phyloP scores from a whole-genome alignment of 2,113 vertebrate species.

The Heloderma charlesbogerti region DNA sequence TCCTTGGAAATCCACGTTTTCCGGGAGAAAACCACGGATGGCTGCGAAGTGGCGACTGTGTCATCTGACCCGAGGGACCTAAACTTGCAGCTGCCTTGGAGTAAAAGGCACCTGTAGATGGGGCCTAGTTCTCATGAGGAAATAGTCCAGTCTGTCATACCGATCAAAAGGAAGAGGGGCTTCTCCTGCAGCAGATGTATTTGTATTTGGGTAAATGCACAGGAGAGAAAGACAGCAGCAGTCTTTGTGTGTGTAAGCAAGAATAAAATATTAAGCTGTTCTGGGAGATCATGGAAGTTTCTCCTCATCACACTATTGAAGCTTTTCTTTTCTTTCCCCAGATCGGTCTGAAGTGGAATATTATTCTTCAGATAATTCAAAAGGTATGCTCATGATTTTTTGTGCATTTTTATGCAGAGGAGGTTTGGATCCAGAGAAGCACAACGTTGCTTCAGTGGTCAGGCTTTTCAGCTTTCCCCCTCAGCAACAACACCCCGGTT shows the following conservation, averaged over 20 bases:
- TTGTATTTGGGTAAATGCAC: background rate
- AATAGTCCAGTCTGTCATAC: background rate
- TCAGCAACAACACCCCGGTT: background rate
- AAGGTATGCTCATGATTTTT: conserved; percentile 79
- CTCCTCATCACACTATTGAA: conserved; percentile 44
- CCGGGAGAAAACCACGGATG: no score
- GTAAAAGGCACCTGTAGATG: no score
- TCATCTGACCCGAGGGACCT: no score
- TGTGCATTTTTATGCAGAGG: conserved; percentile 1
- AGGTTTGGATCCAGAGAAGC: conserved; percentile 16
- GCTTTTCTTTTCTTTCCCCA: conserved; percentile 65
- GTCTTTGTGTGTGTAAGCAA: background rate
- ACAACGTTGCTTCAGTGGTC: background rate
- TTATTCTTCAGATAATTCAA: conserved; percentile 90
- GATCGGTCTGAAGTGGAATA: conserved; percentile 88
- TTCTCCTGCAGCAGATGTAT: background rate
- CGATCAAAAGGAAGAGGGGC: background rate
- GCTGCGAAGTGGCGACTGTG: no score
- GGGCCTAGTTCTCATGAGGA: background rate
- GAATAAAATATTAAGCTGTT: background rate
- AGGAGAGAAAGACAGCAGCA: background rate
- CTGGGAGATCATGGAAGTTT: background rate
- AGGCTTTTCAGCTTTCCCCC: background rate
- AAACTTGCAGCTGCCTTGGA: no score
- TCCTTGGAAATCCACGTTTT: no score